Evolutionary conservation across 2,113 vertebrate genomes (phyloP).

Genomic region (Opisthocomus hoazin): DNA sequence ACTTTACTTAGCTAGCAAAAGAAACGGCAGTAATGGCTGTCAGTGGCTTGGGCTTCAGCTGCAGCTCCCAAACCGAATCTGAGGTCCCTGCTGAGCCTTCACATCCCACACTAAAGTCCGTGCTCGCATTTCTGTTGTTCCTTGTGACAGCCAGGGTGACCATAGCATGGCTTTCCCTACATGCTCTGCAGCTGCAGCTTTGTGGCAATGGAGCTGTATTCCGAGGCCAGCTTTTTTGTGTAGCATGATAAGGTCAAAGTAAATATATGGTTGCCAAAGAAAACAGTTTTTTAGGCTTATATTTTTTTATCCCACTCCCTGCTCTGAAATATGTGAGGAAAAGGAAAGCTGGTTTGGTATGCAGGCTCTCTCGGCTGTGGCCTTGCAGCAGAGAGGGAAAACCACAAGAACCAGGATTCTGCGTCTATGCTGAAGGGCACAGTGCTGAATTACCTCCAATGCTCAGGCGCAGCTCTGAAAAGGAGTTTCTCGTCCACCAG

Average conservation of each 20-base stretch:
- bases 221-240: neutral
- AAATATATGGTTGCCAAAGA: neutral
- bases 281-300: neutral
- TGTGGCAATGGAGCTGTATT: neutral
- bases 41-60: neutral
- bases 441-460: neutral
- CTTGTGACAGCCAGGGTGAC: neutral
- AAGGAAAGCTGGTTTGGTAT: neutral
- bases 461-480: neutral
- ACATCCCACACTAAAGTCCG: neutral
- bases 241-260: neutral
- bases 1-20: neutral
- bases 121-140: neutral
- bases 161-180: rapidly evolving
- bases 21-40: neutral
- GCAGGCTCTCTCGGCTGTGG: neutral
- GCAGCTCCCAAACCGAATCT: neutral
- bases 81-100: neutral
- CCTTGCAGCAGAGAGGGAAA: neutral
- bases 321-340: neutral
- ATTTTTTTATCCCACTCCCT: neutral
- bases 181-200: neutral
- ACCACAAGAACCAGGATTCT: neutral
- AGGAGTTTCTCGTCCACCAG: neutral
- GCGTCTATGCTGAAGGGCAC: neutral